Evolutionary conservation across 2,888 invertebrate genomes (phyloP), one percentile per base, ranked within the genome.

Genomic region (Athalia cordata): DNA sequence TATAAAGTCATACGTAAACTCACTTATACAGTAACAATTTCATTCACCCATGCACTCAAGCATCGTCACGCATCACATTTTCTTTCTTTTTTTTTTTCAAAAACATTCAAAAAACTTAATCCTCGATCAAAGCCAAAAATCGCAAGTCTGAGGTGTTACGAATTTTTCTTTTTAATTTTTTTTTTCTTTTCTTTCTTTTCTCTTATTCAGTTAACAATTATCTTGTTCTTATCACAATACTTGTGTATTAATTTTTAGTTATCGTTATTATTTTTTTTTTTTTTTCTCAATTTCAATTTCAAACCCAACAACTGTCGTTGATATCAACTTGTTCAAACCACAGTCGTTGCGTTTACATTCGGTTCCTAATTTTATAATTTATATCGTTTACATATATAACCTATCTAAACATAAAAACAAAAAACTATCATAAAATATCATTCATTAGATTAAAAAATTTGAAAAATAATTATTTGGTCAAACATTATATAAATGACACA

Each of bases 351-450:
- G 75, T 72, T 61, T 29, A 59, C 79, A 81, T 82, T 84, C 82
- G 84, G 82, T 84, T 84, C 84, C 84, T 84, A 84, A 80, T 82
- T 82, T 84, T 82, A 82, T 79, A 80, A 52, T 29, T 55, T 29
- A 55, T 59, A 52, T 70, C 70, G 55, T 70, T 70, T n/a, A 45
- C 29, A 29, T 29, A 2, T 29, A 29, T 29, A 29, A 29, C 29
- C 29, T 1, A 29, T 29, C 29, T 29, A 29, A 29, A 29, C 29
- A 29, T 29, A 29, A 29, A 29, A 29, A 29, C 29, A 29, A 29
- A 29, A 29, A 29, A 29, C 29, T 29, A 29, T 29, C 29, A 29
- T 29, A 29, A 29, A 29, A 29, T 29, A 29, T 29, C 29, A 29
- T 29, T 29, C 29, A 29, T 29, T 29, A 29, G 29, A 29, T 29